Base-by-base conservation (phyloP, 2,113 vertebrate genomes). In the Chaetodon auriga region DNA sequence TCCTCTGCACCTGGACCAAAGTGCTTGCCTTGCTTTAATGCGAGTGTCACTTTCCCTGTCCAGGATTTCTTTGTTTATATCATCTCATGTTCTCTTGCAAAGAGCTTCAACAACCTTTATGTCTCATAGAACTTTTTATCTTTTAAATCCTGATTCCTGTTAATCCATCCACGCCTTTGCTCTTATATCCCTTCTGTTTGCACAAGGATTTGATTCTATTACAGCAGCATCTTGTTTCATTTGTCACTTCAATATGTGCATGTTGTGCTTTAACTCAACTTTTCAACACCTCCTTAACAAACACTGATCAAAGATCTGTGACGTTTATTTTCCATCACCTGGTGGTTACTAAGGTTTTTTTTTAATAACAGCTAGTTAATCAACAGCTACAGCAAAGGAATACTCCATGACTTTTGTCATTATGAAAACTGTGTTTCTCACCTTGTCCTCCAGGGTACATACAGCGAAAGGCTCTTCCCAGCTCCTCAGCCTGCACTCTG, bases 381-480 rank as follows among this genome's bases (percentile, higher is more conserved):
- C 3, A 41, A 10, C 43, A 10, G 15, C 9, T 1, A 36, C 16
- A 51, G 13, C 2, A 57, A 46, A 16, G 1, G 63, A 30, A 54
- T 8, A 43, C 18, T 9, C n/a, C 5, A 6, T 30, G 1, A 7
- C 21, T 38, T 66, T 60, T 51, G 30, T 51, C n/a, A 46, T 38
- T 1, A 48, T 15, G 1, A 12, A 23, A n/a, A n/a, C 15, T 43
- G 51, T 48, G 36, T 6, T 9, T 79, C 92, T 94, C 87, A 99
- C 98, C 98, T 95, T 99, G 98, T 55, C 98, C 98, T 84, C 98
- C 98, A 0, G 98, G 98, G 87, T 99, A 99, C 98, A 99, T 99
- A 83, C 98, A 99, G 87, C 98, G 97, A 79, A 99, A 99, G 57
- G 98, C 98, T 60, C 97, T 86, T 0, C 98, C 98, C 88, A 99